Conservation (phyloP, 2,797 vertebrate genomes). For the Bovichtus diacanthus region DNA sequence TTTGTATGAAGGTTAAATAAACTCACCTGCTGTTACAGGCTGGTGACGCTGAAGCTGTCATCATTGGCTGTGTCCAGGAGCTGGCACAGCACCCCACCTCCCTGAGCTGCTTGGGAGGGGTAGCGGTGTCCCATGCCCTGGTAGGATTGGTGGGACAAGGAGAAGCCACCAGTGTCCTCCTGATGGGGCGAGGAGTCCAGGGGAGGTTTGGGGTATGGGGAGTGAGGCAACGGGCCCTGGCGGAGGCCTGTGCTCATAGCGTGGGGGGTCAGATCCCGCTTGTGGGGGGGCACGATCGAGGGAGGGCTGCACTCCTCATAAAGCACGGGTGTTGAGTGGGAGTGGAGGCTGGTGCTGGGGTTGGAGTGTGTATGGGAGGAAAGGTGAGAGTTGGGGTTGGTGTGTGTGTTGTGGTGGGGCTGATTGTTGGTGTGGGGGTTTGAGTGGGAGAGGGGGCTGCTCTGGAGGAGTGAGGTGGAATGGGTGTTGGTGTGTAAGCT, state of each 20-base stretch:
- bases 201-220: slow-evolving; percentile 85
- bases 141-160: slow-evolving; percentile 92
- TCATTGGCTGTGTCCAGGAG: slow-evolving; percentile 95
- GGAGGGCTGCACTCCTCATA: slow-evolving; percentile 90
- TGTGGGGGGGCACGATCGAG: slow-evolving; percentile 78
- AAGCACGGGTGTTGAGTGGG: slow-evolving; percentile 80
- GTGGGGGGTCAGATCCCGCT: slow-evolving; percentile 88
- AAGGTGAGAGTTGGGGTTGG: slow-evolving; percentile 60
- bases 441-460: slow-evolving; percentile 65
- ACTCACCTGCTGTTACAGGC: slow-evolving; percentile 92
- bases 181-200: slow-evolving; percentile 93
- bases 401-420: slow-evolving; percentile 77
- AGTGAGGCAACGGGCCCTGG: slow-evolving; percentile 86
- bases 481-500: slow-evolving; percentile 68
- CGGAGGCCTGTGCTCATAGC: slow-evolving; percentile 82
- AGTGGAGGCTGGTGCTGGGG: slow-evolving; percentile 67
- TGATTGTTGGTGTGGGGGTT: slow-evolving; percentile 77
- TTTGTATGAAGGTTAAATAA: not conserved
- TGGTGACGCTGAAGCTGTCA: slow-evolving; percentile 99
- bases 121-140: slow-evolving; percentile 89
- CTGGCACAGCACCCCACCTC: slow-evolving; percentile 94
- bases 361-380: slow-evolving; percentile 60
- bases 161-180: slow-evolving; percentile 93
- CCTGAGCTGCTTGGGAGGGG: slow-evolving; percentile 88
- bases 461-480: slow-evolving; percentile 65